Evolutionary conservation across 2,797 vertebrate genomes (phyloP).

Genomic region (Fringilla coelebs): DNA sequence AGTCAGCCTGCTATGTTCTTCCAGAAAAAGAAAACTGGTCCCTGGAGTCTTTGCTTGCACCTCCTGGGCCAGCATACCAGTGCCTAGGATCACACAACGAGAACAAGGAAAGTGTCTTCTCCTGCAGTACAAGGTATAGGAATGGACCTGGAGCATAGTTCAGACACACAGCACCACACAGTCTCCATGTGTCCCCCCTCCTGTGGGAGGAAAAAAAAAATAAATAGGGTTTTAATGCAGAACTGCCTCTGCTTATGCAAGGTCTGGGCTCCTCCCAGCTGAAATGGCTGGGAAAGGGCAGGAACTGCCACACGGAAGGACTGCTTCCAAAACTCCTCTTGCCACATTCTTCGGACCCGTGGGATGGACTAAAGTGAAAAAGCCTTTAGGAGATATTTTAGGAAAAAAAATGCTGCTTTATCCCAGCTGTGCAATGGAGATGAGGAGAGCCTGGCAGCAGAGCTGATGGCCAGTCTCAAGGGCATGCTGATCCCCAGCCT

Average conservation of each 20-base stretch:
- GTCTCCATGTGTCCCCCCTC: accelerated
- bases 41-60: neutral
- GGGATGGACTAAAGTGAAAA: neutral
- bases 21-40: neutral
- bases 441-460: accelerated
- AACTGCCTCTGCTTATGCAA: neutral
- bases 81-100: neutral
- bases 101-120: neutral
- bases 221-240: neutral
- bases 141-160: neutral
- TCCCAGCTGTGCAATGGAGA: accelerated
- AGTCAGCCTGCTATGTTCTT: neutral
- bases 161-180: accelerated
- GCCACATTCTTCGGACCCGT: accelerated
- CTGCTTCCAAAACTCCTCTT: neutral
- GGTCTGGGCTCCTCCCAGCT: accelerated
- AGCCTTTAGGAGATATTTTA: neutral
- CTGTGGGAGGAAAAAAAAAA: neutral
- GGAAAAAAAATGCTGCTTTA: neutral
- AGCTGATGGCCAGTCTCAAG: neutral
- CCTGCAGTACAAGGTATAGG: neutral
- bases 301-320: accelerated
- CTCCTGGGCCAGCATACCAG: accelerated
- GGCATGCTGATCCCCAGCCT: accelerated
- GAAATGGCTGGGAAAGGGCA: neutral